Conservation (phyloP, 2,797 vertebrate species). For the Bradypus variegatus region DNA sequence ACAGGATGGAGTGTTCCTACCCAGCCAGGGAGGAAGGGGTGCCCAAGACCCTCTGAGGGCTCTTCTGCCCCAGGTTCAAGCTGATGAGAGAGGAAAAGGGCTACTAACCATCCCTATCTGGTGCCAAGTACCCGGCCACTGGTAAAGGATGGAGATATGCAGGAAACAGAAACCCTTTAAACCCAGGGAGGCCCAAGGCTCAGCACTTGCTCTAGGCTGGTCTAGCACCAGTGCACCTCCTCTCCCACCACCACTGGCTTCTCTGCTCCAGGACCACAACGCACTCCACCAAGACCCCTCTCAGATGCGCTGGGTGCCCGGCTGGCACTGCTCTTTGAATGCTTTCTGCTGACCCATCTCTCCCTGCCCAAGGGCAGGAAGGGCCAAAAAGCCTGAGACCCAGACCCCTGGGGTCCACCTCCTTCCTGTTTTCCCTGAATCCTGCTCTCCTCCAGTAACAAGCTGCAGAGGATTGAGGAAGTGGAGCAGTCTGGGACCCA, state of each 20-base stretch:
- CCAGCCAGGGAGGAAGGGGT: neutral
- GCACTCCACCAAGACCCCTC: neutral
- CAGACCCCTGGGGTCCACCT: slow-evolving; percentile 60
- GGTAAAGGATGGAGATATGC: neutral
- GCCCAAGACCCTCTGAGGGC: neutral
- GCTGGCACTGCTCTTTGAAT: slow-evolving; percentile 53
- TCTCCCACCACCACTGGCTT: neutral
- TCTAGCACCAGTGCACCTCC: neutral
- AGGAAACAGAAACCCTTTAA: neutral
- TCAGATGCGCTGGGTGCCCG: slow-evolving; percentile 35
- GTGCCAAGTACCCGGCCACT: neutral
- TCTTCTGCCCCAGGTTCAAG: slow-evolving; percentile 9
- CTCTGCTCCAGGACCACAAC: neutral
- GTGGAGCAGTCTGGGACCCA: slow-evolving; percentile 46
- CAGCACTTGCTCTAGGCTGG: neutral
- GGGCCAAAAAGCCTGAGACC: slow-evolving; percentile 47
- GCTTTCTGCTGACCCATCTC: slow-evolving; percentile 63
- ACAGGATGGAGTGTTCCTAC: neutral
- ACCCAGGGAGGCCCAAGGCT: neutral
- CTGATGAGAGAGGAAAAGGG: neutral
- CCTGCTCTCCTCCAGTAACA: slow-evolving; percentile 55
- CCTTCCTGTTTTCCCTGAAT: slow-evolving; percentile 68
- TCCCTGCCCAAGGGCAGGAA: slow-evolving; percentile 51
- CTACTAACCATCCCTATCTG: neutral
- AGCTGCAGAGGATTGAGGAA: slow-evolving; percentile 62